These are phyloP conservation scores for Hystrix brachyura DNA, from an alignment of 2,113 vertebrate species.

Conservation along the genomic window DNA sequence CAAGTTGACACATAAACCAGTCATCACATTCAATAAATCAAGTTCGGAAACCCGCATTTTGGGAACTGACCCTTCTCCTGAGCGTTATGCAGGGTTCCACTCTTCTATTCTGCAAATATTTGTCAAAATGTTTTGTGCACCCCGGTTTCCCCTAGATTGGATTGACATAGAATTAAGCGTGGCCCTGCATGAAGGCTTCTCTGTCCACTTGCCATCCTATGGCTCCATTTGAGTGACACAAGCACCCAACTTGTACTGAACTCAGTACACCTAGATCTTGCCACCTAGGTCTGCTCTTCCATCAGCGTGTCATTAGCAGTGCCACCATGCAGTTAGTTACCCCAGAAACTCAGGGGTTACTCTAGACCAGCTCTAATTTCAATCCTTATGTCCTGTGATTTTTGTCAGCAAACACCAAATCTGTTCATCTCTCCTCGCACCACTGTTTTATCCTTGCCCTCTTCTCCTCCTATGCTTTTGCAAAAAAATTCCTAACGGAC, in stretches of 20 bases:
- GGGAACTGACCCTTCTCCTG: not conserved
- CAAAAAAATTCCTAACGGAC: not conserved
- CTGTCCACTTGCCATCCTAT: not conserved
- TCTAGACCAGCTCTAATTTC: not conserved
- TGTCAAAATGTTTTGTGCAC: not conserved
- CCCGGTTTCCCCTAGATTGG: not conserved
- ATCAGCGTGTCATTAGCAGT: too few relatives aligned
- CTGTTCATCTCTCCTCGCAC: not conserved
- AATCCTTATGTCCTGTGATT: fast-evolving
- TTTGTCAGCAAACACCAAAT: not conserved
- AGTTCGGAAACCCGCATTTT: not conserved
- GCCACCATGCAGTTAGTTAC: not conserved
- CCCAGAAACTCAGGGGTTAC: not conserved
- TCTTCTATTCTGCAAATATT: not conserved
- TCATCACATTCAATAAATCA: not conserved
- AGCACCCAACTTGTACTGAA: too few relatives aligned
- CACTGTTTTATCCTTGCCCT: too few relatives aligned
- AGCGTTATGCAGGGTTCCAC: not conserved
- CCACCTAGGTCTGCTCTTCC: not conserved
- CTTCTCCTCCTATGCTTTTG: not conserved
- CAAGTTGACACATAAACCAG: not conserved
- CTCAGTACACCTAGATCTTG: not conserved
- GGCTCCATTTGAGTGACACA: not conserved
- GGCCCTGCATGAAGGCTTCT: not conserved
- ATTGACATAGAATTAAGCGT: not conserved